Evolutionary conservation across 1,140 invertebrate genomes (phyloP).

Genomic region (Antheraea mylitta): DNA sequence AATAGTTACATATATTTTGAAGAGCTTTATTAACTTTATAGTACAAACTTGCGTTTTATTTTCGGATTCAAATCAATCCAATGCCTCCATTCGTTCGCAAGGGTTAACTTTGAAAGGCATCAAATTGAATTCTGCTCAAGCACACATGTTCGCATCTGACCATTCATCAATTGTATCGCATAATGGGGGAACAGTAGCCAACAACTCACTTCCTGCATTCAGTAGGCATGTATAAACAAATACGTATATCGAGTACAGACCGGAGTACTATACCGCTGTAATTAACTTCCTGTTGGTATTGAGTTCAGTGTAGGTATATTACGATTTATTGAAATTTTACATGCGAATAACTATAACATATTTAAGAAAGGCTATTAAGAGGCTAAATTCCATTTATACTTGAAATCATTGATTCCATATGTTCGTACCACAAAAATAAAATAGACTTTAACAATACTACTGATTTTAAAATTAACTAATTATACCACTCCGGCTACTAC

Average conservation of each 20-base stretch:
- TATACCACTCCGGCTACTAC: too few species aligned
- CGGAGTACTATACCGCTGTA: slow-evolving; percentile 33
- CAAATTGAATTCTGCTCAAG: slow-evolving; percentile 67
- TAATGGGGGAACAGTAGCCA: slow-evolving; percentile 61
- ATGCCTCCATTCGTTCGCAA: slow-evolving; percentile 43
- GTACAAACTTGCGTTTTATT: slow-evolving; percentile 41
- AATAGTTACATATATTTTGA: background rate
- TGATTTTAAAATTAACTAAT: too few species aligned
- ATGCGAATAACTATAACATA: background rate
- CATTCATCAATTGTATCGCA: slow-evolving; percentile 66
- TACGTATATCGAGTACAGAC: background rate
- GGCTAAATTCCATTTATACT: too few species aligned
- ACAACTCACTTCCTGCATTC: slow-evolving; percentile 52
- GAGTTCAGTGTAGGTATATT: background rate
- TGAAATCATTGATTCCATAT: too few species aligned
- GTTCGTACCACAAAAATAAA: too few species aligned
- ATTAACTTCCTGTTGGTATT: slow-evolving; percentile 36
- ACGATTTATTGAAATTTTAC: background rate
- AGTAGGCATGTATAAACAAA: slow-evolving; percentile 12
- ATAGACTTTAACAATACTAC: too few species aligned
- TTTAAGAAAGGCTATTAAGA: background rate
- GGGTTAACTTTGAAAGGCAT: slow-evolving; percentile 64
- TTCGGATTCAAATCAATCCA: slow-evolving; percentile 67
- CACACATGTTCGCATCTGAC: slow-evolving; percentile 60
- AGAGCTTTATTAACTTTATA: background rate